Conservation (phyloP, 2,797 vertebrate species). For the Geotrypetes seraphini region DNA sequence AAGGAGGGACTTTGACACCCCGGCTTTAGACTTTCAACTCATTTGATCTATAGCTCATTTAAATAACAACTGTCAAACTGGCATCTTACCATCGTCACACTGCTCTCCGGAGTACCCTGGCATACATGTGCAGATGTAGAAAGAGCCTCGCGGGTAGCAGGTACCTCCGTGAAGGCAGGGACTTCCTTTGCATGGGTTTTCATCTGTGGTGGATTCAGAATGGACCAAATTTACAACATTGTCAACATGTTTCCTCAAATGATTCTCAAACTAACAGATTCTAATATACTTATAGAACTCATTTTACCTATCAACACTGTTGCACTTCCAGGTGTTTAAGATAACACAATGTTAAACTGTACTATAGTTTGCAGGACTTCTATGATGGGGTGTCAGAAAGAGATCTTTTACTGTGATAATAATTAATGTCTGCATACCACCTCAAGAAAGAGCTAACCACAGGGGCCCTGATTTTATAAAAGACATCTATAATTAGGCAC, state of each 20-base stretch:
- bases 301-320: slow-evolving; percentile 11
- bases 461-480: too few relatives aligned
- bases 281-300: too few relatives aligned
- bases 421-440: too few relatives aligned
- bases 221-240: slow-evolving; percentile 10
- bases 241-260: neutral
- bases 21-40: too few relatives aligned
- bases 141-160: slow-evolving; percentile 62
- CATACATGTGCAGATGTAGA: slow-evolving; percentile 73
- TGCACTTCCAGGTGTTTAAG: slow-evolving; percentile 16
- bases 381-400: too few relatives aligned
- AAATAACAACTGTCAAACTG: too few relatives aligned
- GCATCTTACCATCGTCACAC: slow-evolving; percentile 90
- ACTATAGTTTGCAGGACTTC: slow-evolving; percentile 24
- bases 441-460: too few relatives aligned
- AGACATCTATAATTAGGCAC: too few relatives aligned
- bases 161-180: slow-evolving; percentile 82
- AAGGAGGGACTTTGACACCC: too few relatives aligned
- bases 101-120: slow-evolving; percentile 79
- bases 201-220: slow-evolving; percentile 49
- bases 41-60: too few relatives aligned
- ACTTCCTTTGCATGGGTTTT: slow-evolving; percentile 67
- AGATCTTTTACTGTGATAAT: too few relatives aligned
- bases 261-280: too few relatives aligned
- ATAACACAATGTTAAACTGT: slow-evolving; percentile 3